Conservation (phyloP, 2,888 invertebrate genomes). For the Apocheima hispidaria region DNA sequence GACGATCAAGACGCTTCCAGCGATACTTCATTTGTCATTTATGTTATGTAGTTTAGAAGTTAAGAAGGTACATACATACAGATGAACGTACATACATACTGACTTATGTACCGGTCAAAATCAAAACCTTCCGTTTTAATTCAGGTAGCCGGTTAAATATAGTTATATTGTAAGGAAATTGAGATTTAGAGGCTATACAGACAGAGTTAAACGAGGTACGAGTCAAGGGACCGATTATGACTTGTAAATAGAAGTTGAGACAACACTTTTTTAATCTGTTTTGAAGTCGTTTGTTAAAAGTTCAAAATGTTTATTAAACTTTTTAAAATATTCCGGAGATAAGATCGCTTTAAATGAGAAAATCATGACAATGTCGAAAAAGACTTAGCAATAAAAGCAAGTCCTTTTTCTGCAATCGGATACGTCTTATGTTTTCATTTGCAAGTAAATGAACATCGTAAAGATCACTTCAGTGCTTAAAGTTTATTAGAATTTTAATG, state of each 20-base stretch:
- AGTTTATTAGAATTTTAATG: slow-evolving; percentile 26
- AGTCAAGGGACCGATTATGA: slow-evolving; percentile 30
- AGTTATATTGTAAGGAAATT: slow-evolving; percentile 17
- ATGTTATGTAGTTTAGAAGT: too few relatives aligned
- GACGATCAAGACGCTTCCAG: too few relatives aligned
- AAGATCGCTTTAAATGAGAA: slow-evolving; percentile 19
- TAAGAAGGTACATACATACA: too few relatives aligned
- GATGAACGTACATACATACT: too few relatives aligned
- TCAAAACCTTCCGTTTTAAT: too few relatives aligned
- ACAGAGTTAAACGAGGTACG: slow-evolving; percentile 10
- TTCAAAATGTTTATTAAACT: slow-evolving; percentile 23
- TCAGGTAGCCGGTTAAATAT: too few relatives aligned
- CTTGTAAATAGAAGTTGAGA: slow-evolving; percentile 30
- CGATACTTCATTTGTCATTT: too few relatives aligned
- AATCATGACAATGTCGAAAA: slow-evolving; percentile 26
- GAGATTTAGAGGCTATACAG: slow-evolving; percentile 15
- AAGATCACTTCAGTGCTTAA: slow-evolving; percentile 26
- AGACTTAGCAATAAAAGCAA: slow-evolving; percentile 18
- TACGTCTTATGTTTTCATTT: slow-evolving; percentile 28
- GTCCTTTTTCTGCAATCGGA: slow-evolving; percentile 19
- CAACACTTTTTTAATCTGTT: slow-evolving; percentile 31
- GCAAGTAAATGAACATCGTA: slow-evolving; percentile 29
- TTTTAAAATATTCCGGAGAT: slow-evolving; percentile 20
- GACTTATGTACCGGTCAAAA: too few relatives aligned
- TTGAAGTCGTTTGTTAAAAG: slow-evolving; percentile 28